Evolutionary conservation across 2,113 vertebrate genomes (phyloP), one percentile per base, ranked within the genome.

Genomic region (Atrichornis clamosus): DNA sequence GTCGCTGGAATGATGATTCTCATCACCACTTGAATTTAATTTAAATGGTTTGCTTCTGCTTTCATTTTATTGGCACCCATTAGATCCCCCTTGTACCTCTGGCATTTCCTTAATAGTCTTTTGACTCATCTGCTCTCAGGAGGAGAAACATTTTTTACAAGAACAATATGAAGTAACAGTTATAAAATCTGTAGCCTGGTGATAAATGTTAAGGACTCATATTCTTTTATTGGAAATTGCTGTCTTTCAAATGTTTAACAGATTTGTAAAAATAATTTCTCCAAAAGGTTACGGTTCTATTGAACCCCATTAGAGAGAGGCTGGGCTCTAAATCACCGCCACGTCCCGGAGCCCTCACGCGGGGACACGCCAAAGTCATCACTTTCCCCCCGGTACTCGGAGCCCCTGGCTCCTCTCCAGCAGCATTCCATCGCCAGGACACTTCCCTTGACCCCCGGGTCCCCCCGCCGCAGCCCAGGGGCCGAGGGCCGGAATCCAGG

Each of bases 401-500:
- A 19, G 8, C 7, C 6, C 76, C 89, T 86, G 92, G 97, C 96
- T 92, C 77, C 53, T 78, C 80, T 91, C 96, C 96, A 96, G 62
- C 50, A 28, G 63, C 86, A 32, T 88, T 94, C 97, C 91, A 94
- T 96, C 63, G 94, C 92, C 96, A 83, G 95, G 94, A 95, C 96
- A 84, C 65, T 93, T 94, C 44, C 95, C 91, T 96, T 98, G 97
- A 97, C 95, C 97, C 76, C 9, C 17, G 17, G 94, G 97, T 92
- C 95, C 96, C 88, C 76, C 89, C 55, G 27, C 93, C 46, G 39
- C 93, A 37, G 82, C 93, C 23, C n/a, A 97, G 91, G 93, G 97
- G 96, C 56, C 60, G 69, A 39, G 67, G 72, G 95, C 93, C 50
- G 97, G 98, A 98, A 98, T 94, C 89, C 98, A 98, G 98, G 98